Evolutionary conservation across 1,140 invertebrate species (phyloP), one percentile per base, ranked within the genome.

Genomic region (Liolophura sinensis): DNA sequence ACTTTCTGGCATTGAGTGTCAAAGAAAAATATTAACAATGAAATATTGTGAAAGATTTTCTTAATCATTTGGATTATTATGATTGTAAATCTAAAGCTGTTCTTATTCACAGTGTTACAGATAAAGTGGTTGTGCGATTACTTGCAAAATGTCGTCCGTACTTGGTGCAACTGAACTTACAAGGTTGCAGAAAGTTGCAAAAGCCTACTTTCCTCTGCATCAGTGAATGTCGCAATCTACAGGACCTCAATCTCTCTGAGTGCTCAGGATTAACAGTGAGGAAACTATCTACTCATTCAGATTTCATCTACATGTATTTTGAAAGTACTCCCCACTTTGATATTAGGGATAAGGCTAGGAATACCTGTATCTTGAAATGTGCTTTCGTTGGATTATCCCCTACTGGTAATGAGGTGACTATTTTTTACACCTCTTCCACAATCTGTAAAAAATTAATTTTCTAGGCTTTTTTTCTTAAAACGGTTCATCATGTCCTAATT

Each of bases 181-280:
- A 81, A 31, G 75, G 72, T 0, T 83, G 81, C 66, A 60, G 73
- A 16, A 71, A 73, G 22, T 62, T 85, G 24, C 70, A 65, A 9
- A 67, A 69, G 25, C 67, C 73, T 20, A 76, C 81, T 6, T 85
- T 84, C 60, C 60, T 70, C 27, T 71, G 66, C 40, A 74, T 85
- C 56, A 83, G 83, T 65, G 78, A 82, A 49, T 85, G 84, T 69
- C 73, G 78, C 12, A 85, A 85, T 70, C 67, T 85, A 15, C 83
- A 85, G 73, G 84, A 85, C 65, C 74, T 85, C 20, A 85, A 85
- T 70, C 62, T 85, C 27, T 84, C 83, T 1, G 77, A 84, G 57
- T 84, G 82, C 67, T 62, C 62, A n/a, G 75, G 74, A 24, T 46
- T 85, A 3, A 81, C 81, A 73, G 84, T 85, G 65, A 78, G 79